A percentile compares a stretch with the other conserved stretches of the same genome.
These are phyloP conservation scores for Hydrocynus forskahlii DNA, from an alignment of 2,797 vertebrate species.

Conservation along the genomic window DNA sequence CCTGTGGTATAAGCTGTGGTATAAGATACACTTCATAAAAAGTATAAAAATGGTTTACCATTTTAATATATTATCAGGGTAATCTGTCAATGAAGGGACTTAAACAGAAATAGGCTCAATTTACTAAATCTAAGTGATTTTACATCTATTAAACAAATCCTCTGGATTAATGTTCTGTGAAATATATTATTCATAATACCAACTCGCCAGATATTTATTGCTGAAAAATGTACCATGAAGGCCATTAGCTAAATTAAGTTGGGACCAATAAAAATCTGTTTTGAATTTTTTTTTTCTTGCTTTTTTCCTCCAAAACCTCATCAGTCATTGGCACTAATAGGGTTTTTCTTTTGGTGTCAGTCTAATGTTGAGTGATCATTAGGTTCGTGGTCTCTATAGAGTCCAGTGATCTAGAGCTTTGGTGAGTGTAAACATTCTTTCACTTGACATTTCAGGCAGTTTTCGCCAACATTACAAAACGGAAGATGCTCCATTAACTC, in stretches of 20 bases:
- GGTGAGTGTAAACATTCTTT: slow-evolving; percentile 14
- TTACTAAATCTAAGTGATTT: slow-evolving; percentile 58
- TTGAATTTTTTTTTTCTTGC: slow-evolving; percentile 31
- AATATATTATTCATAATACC: slow-evolving; percentile 63
- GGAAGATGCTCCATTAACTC: slow-evolving; percentile 27
- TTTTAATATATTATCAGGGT: slow-evolving; percentile 40
- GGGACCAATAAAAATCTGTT: slow-evolving; percentile 41
- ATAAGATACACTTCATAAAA: too few relatives aligned
- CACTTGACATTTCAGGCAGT: slow-evolving; percentile 34
- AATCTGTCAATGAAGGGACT: slow-evolving; percentile 33
- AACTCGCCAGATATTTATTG: slow-evolving; percentile 57
- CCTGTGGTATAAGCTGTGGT: too few relatives aligned
- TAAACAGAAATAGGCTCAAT: slow-evolving; percentile 38
- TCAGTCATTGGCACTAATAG: slow-evolving; percentile 42
- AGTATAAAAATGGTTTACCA: too few relatives aligned
- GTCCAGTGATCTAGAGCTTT: slow-evolving; percentile 22
- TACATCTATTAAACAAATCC: slow-evolving; percentile 52
- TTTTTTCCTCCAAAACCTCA: slow-evolving; percentile 14
- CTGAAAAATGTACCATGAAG: slow-evolving; percentile 55
- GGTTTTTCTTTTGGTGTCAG: slow-evolving; percentile 7
- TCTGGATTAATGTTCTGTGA: slow-evolving; percentile 61
- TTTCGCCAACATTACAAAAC: slow-evolving; percentile 46
- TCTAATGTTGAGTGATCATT: slow-evolving; percentile 15
- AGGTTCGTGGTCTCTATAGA: background rate
- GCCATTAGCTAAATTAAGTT: slow-evolving; percentile 55